phyloP scores from a whole-genome alignment of 2,113 vertebrate genomes.

The Haliaeetus leucogaster region DNA sequence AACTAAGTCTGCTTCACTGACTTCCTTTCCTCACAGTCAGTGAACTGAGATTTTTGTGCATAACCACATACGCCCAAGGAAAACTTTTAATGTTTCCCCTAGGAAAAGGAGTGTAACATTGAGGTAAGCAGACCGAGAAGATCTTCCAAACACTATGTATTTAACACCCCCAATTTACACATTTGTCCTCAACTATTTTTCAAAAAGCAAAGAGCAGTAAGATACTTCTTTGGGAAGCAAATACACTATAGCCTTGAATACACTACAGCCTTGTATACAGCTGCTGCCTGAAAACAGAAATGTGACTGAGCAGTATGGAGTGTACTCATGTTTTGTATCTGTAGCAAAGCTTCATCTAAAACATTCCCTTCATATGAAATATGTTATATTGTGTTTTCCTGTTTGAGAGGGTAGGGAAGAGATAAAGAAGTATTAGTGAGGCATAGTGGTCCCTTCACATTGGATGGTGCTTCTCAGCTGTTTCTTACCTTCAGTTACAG shows the following conservation, averaged over 20 bases:
- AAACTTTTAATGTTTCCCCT: neutral
- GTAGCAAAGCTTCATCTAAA: neutral
- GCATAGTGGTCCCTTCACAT: neutral
- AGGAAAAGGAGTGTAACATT: neutral
- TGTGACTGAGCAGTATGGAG: neutral
- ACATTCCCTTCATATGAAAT: neutral
- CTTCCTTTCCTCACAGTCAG: neutral
- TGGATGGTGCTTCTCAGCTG: neutral
- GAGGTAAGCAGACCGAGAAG: neutral
- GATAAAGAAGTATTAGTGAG: neutral
- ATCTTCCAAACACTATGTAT: neutral
- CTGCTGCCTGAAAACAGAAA: conserved; percentile 62
- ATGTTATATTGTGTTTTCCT: neutral
- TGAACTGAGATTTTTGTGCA: neutral
- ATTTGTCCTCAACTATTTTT: neutral
- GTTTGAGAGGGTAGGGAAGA: neutral
- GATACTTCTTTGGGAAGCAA: conserved; percentile 4
- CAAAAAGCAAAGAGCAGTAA: conserved; percentile 14
- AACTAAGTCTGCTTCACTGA: neutral
- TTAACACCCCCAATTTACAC: neutral
- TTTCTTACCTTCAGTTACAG: neutral
- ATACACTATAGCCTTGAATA: neutral
- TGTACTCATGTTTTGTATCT: neutral
- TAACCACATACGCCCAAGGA: neutral
- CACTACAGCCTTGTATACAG: neutral